Evolutionary conservation across 92 coral and sea anemone genomes (phyloP), one percentile per base, ranked within the genome.

Genomic region (Porites lobata): DNA sequence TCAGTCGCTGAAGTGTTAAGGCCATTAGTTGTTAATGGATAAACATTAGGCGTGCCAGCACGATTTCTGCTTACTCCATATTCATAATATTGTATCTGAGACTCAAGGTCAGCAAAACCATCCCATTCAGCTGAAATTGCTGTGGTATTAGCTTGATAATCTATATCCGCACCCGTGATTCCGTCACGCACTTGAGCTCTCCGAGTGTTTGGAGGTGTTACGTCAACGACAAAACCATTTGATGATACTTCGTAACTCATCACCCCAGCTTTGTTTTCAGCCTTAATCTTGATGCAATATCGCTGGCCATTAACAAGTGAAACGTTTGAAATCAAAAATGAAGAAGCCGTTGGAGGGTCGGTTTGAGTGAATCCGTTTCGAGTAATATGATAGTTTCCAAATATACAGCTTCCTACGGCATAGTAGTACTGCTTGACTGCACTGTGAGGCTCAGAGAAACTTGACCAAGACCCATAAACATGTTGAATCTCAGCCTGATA

Each of bases 311-410:
- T 96, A 24, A 92, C 94, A 47, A 96, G 93, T 26, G 80, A 91
- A 8, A 92, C 63, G 51, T 85, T 90, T 26, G 65, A 62, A n/a
- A 96, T 72, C 18, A 65, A 53, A 73, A 90, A 75, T 38, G 96
- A 92, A 21, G 95, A 90, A 12, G 96, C 79, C 50, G 78, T 81
- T 7, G 96, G 78, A 17, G 98, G 96, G n/a, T 29, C 75, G 22
- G 80, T 93, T 20, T 79, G 70, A n/a, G 88, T 14, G 77, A 96
- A 96, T 58, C 77, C 71, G 83, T 96, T 92, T 58, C 89, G 84
- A 17, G 97, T 96, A 87, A 96, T 90, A 89, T 96, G 98, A 79
- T 96, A 94, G 91, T 96, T 96, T 43, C 97, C 98, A 50, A 65
- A 52, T 6, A 74, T 20, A 72, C 98, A 96, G 77, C 98, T 94